Base-by-base conservation (phyloP, 2,113 vertebrate species). In the Nematolebias whitei region DNA sequence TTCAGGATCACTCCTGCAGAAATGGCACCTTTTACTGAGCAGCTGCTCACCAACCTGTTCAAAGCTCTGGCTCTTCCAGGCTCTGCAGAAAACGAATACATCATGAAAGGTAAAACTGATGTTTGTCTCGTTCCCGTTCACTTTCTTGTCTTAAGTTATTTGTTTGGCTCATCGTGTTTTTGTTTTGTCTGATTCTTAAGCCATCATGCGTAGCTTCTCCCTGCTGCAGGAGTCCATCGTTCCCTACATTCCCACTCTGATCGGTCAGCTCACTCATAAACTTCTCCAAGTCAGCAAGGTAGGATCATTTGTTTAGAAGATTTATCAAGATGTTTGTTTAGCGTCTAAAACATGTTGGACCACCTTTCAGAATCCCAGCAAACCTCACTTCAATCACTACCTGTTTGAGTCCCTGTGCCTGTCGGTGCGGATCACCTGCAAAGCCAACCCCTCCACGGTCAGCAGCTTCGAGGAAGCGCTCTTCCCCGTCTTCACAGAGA, bases 311-410 rank as follows among this genome's bases (percentile, higher is more conserved):
- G 18, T 35, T 40, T 52, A 0, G 6, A 14, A 1, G 5, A 71
- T 20, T 45, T 20, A 19, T 14, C 5, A 38, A 11, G 12, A 26
- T 41, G 19, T 19, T n/a, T 23, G 11, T 60, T 35, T 35, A 5
- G 53, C 5, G 2, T 9, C 2, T 0, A 14, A 93, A 12, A 15
- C 13, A 15, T 26, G 0, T 58, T 49, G 38, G 3, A 0, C 14
- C 14, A 38, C 5, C 86, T 89, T 78, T 51, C 89, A 99, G 98
- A 99, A 99, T 83, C 98, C 98, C 87, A 99, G 98, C 94, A 99
- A 98, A 84, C 98, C 98, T 74, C 98, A 99, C 86, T 99, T 99
- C 76, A 99, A 99, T 88, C 98, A 99, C 91, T 99, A 99, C 83
- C 92, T 99, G 93, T 99, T 99, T 71, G 98, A 99, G 90, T 96